Evolutionary conservation across 2,797 vertebrate species (phyloP).

Genomic region (Cirrhinus mrigala): DNA sequence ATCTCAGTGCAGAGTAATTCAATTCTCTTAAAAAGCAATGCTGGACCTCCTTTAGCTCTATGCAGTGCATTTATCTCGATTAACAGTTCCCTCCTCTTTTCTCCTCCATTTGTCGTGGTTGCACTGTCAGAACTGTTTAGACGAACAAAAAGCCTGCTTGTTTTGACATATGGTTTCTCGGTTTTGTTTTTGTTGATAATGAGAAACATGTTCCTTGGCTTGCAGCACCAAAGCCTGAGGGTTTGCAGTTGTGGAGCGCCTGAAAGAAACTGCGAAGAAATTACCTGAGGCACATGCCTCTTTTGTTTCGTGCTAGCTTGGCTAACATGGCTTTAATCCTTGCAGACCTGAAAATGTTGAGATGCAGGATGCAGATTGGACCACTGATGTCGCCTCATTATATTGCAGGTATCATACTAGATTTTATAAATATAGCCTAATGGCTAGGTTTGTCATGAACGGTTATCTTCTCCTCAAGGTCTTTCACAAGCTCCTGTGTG

Average conservation of each 20-base stretch:
- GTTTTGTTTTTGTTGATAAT: slow-evolving; percentile 69
- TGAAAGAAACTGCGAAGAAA: slow-evolving; percentile 51
- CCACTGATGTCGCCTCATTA: background rate
- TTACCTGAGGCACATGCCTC: slow-evolving; percentile 58
- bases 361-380: slow-evolving; percentile 27
- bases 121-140: slow-evolving; percentile 62
- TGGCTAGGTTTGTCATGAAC: slow-evolving; percentile 5
- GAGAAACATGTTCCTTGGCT: slow-evolving; percentile 65
- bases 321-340: slow-evolving; percentile 23
- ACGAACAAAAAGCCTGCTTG: slow-evolving; percentile 60
- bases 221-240: slow-evolving; percentile 22
- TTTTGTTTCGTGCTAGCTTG: slow-evolving; percentile 48
- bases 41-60: slow-evolving; percentile 41
- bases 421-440: slow-evolving; percentile 40
- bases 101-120: slow-evolving; percentile 56
- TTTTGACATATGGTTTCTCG: slow-evolving; percentile 69
- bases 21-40: slow-evolving; percentile 51
- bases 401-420: background rate
- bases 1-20: slow-evolving; percentile 39
- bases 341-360: slow-evolving; percentile 24
- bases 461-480: slow-evolving; percentile 38
- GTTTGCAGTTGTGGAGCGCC: slow-evolving; percentile 43
- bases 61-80: slow-evolving; percentile 56
- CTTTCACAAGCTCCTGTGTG: slow-evolving; percentile 56
- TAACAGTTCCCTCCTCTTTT: slow-evolving; percentile 55